Base-by-base conservation (phyloP, 2,113 vertebrate genomes). In the Clarias batrachus region DNA sequence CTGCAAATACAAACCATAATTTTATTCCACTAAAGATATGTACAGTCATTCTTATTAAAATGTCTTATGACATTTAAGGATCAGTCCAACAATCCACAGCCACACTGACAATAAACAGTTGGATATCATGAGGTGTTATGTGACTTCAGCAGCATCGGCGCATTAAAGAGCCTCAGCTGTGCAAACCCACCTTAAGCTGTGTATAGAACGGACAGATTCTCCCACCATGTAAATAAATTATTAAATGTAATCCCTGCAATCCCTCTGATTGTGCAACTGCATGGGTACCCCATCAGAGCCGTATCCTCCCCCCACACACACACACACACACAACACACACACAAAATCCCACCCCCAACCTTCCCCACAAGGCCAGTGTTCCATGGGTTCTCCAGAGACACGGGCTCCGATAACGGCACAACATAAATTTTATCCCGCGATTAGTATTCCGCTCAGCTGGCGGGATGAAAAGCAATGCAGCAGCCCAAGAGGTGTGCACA, bases 401-500 rank as follows among this genome's bases (percentile, higher is more conserved):
- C 92, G 91, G 93, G 94, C 93, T 91, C 93, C 93, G 94, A 93
- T 95, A 96, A 92, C 86, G 91, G 94, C 94, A 92, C 92, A 93
- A 94, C 93, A 95, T 96, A 96, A 96, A 95, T 96, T 96, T 96
- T 94, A 96, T 96, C 95, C 95, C 63, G 87, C 94, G 95, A 96
- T 96, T 96, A 96, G 95, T 96, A 96, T 96, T 96, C 95, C 93
- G 93, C 94, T 96, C 96, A 96, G 95, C 92, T 93, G 94, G 94
- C 93, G 94, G 95, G 93, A 95, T 93, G 95, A 94, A 96, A 96
- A 96, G 91, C 94, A 94, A 91, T 94, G 95, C 95, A 95, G 93
- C 94, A 96, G 94, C 93, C 54, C 94, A 95, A 95, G 95, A 96
- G 94, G 94, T 95, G 94, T 92, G 94, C 95, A 94, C 95, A 96